These are phyloP conservation scores for Pseudachorutes palmiensis DNA, from an alignment of 1,140 invertebrate genomes.

Conservation along the genomic window DNA sequence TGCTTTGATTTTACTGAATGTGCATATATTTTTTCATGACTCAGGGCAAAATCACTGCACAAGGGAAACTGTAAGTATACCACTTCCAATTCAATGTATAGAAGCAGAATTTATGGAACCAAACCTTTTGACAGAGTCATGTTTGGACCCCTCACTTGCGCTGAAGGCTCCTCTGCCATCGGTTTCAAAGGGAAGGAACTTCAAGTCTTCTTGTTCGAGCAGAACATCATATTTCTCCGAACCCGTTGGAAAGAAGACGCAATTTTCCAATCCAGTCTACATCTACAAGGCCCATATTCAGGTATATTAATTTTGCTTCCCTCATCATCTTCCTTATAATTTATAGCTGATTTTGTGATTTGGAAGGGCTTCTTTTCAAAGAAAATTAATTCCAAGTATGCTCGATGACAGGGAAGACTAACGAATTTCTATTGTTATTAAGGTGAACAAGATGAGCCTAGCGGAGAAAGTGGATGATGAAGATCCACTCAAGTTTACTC, in stretches of 20 bases:
- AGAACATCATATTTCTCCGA: slow-evolving; percentile 96
- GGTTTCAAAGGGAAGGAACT: slow-evolving; percentile 72
- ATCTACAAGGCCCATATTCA: slow-evolving; percentile 95
- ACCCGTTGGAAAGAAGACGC: slow-evolving; percentile 83
- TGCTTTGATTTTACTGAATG: no score
- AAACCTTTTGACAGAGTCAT: no score
- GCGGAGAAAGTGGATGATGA: slow-evolving; percentile 55
- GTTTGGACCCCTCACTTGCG: slow-evolving; percentile 77
- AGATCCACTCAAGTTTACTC: slow-evolving; percentile 62
- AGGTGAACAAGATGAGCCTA: slow-evolving; percentile 92
- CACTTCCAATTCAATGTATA: no score
- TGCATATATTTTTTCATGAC: slow-evolving; percentile 39
- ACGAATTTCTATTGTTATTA: slow-evolving; percentile 25
- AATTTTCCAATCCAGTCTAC: slow-evolving; percentile 90
- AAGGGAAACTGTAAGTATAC: slow-evolving; percentile 97
- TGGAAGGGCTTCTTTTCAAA: background rate
- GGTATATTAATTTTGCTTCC: slow-evolving; percentile 49
- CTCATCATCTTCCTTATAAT: background rate
- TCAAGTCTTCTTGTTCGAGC: slow-evolving; percentile 96
- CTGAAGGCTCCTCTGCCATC: slow-evolving; percentile 54
- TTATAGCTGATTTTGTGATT: no score
- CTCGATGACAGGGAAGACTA: background rate
- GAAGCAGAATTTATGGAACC: no score
- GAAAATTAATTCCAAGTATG: background rate
- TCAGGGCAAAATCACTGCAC: slow-evolving; percentile 93